Evolutionary conservation across 2,113 vertebrate species (phyloP), one percentile per base, ranked within the genome.

Genomic region (Halichoerus grypus): DNA sequence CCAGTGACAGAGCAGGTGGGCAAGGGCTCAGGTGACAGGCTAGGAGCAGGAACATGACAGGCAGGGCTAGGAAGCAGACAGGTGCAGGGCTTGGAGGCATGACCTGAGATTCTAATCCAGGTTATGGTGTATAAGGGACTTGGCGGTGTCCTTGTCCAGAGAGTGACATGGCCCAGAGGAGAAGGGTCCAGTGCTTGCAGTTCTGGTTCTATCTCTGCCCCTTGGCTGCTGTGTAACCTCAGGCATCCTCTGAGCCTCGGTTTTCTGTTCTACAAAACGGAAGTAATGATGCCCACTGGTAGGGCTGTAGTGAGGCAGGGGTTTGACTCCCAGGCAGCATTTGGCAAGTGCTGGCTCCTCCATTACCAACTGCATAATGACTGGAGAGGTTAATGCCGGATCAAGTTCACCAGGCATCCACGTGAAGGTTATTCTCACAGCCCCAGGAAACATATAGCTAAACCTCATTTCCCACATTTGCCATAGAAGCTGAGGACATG

Each of bases 401-500:
- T 36, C 57, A n/a, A 3, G 15, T 22, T 67, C 69, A 46, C 19
- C 11, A n/a, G 67, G 22, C 15, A 46, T 65, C 12, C 21, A 0
- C 4, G 21, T 9, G 10, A 13, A 19, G n/a, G 77, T 65, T 15
- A 33, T 61, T 26, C 36, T 63, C 18, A 53, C 26, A n/a, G 7
- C 14, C 51, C 4, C 0, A 2, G 19, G 82, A 81, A 59, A 26
- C 0, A 21, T 4, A 18, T 4, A 31, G 57, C 49, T 28, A 26
- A 14, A 21, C 31, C 53, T 63, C 88, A 26, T 31, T 31, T 31
- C 51, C 51, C 24, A 55, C 39, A 4, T 0, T 1, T 6, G 24
- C 24, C n/a, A 24, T 0, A 4, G 19, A 24, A 28, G 39, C 21
- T 4, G 1, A 39, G 89, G 19, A 67, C 15, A 28, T 0, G 0